Conservation (phyloP, 2,113 vertebrate species). For the Lepus timidus region DNA sequence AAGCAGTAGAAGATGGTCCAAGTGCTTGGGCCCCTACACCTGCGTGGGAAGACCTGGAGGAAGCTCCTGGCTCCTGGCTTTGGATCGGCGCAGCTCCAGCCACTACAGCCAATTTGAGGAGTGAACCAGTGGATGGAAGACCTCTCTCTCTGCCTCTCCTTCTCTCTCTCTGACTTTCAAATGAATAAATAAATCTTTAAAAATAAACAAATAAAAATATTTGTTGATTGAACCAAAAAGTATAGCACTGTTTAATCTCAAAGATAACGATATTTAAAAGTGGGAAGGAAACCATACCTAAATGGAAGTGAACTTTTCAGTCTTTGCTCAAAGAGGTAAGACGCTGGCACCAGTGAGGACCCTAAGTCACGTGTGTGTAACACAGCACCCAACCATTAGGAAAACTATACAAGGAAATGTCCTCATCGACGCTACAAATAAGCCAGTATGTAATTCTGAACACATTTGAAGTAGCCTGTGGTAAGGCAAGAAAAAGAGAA, state of each 20-base stretch:
- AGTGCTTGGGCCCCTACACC: too few species aligned
- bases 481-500: not conserved
- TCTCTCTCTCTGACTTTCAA: too few species aligned
- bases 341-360: not conserved
- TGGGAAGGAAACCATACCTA: not conserved
- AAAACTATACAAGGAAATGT: not conserved
- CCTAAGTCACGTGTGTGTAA: not conserved
- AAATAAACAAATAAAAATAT: not conserved
- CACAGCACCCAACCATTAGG: not conserved
- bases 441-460: not conserved
- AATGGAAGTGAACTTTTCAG: not conserved
- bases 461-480: not conserved
- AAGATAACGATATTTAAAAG: not conserved
- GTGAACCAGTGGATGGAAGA: too few species aligned
- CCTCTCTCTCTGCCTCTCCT: too few species aligned
- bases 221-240: not conserved
- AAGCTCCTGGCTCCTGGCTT: too few species aligned
- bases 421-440: not conserved
- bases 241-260: not conserved
- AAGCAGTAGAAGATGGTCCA: too few species aligned
- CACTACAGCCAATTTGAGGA: too few species aligned
- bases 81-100: too few species aligned
- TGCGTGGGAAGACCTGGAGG: too few species aligned
- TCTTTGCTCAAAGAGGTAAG: not conserved
- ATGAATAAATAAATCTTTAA: too few species aligned